Evolutionary conservation across 2,797 vertebrate species (phyloP).

Genomic region (Liasis olivaceus): DNA sequence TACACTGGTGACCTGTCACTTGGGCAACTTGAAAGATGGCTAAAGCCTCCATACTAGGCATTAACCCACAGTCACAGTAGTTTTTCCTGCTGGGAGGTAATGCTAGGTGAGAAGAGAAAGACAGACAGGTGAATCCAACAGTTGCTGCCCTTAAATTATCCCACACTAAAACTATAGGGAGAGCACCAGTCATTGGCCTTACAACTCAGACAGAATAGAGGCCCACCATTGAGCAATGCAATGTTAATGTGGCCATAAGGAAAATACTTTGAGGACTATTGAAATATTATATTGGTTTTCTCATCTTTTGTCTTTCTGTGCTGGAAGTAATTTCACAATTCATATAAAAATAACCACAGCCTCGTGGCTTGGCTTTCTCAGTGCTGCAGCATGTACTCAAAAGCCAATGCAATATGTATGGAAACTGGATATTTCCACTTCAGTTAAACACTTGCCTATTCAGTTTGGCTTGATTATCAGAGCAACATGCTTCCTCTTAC

Average conservation of each 20-base stretch:
- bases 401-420: not conserved
- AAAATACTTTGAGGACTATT: not conserved
- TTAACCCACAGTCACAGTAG: not conserved
- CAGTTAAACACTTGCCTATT: not conserved
- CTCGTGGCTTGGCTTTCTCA: not conserved
- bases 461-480: not conserved
- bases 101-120: not conserved
- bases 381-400: not conserved
- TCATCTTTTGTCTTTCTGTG: not conserved
- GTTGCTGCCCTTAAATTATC: not conserved
- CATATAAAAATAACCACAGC: not conserved
- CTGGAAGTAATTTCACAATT: not conserved
- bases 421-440: not conserved
- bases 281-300: not conserved
- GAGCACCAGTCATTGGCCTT: not conserved
- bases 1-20: not conserved
- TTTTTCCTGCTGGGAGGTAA: not conserved
- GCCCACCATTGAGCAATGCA: not conserved
- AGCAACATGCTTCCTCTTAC: not conserved
- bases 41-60: not conserved
- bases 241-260: not conserved
- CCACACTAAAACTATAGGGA: not conserved
- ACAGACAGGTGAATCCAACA: not conserved
- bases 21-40: not conserved
- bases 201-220: not conserved